A percentile compares a stretch with the other conserved stretches of the same genome.
Conservation (phyloP, 92 coral and sea anemone species). For the Blastomussa wellsi region DNA sequence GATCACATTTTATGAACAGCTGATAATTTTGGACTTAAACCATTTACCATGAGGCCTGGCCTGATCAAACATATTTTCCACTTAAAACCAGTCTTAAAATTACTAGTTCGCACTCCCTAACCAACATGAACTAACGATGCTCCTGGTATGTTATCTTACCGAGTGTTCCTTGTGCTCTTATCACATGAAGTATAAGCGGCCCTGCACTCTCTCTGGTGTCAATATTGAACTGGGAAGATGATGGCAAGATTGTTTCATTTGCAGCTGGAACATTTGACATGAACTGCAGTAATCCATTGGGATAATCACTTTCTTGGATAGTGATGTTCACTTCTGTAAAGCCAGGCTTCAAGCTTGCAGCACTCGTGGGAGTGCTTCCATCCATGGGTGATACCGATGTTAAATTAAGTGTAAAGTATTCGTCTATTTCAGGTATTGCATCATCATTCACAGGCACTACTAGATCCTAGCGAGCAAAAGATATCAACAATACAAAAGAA, state of each 20-base stretch:
- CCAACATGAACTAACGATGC: no score
- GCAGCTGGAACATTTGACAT: slow-evolving; percentile 61
- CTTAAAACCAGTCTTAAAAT: not conserved
- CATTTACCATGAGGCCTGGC: no score
- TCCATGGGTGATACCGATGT: slow-evolving; percentile 78
- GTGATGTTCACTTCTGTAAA: slow-evolving; percentile 80
- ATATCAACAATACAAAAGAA: not conserved
- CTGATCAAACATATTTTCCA: not conserved
- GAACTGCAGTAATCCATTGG: slow-evolving; percentile 93
- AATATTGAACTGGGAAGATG: slow-evolving; percentile 50
- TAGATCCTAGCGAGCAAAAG: slow-evolving; percentile 40
- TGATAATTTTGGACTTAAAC: no score
- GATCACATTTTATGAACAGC: no score
- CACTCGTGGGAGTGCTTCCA: slow-evolving; percentile 91
- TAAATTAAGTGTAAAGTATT: slow-evolving; percentile 68
- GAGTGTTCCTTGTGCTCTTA: slow-evolving; percentile 82
- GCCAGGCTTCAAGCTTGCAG: slow-evolving; percentile 80
- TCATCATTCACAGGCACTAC: slow-evolving; percentile 69
- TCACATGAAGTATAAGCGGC: slow-evolving; percentile 61
- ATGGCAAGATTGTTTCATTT: slow-evolving; percentile 63
- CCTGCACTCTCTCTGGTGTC: slow-evolving; percentile 81
- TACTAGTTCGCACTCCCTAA: not conserved
- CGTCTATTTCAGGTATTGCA: slow-evolving; percentile 75
- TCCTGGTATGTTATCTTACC: slow-evolving; percentile 45
- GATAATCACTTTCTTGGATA: slow-evolving; percentile 76